Evolutionary conservation across 2,113 vertebrate genomes (phyloP).

Genomic region (Lathamus discolor): DNA sequence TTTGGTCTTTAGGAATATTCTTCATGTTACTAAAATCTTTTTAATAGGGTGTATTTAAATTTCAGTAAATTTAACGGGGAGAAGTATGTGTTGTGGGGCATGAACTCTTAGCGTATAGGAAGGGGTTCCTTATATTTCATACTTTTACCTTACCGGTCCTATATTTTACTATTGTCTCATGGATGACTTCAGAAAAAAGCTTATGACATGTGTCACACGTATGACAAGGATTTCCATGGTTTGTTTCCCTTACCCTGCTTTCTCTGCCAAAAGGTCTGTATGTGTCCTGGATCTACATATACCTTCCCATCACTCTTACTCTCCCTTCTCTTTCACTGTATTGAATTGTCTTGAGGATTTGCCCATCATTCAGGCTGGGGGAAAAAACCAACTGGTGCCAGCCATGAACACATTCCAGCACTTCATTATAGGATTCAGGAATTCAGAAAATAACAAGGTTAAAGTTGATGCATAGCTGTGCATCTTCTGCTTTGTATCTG

Average conservation of each 20-base stretch:
- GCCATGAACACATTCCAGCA: neutral
- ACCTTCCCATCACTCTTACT: neutral
- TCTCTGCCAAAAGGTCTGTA: neutral
- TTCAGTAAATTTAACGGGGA: neutral
- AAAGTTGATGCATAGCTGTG: neutral
- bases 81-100: rapidly evolving
- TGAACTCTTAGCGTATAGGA: neutral
- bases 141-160: neutral
- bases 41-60: neutral
- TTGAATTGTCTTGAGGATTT: neutral
- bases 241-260: neutral
- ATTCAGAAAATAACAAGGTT: neutral
- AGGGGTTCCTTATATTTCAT: neutral
- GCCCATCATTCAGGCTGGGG: neutral
- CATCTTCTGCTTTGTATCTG: neutral
- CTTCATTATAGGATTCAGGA: neutral
- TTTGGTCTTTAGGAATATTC: neutral
- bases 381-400: neutral
- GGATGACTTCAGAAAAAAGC: neutral
- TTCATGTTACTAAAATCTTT: neutral
- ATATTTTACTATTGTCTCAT: neutral
- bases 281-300: neutral
- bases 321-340: neutral
- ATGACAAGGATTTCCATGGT: neutral
- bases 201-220: neutral